Conservation (phyloP, 2,797 vertebrate genomes). For the Acanthurus lineatus region DNA sequence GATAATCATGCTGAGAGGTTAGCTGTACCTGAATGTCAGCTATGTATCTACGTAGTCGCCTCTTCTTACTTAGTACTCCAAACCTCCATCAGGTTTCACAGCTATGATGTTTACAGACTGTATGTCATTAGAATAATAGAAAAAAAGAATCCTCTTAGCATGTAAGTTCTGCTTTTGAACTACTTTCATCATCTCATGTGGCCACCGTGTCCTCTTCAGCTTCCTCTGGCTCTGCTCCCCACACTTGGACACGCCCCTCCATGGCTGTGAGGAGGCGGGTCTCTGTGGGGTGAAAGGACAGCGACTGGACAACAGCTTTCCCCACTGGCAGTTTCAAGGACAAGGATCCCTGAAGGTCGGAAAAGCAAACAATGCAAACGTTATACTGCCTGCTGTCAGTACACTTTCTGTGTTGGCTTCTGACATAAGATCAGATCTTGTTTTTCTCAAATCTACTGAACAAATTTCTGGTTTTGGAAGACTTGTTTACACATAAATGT, state of each 20-base stretch:
- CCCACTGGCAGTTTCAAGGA: constrained; percentile 87
- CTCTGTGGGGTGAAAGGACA: constrained; percentile 91
- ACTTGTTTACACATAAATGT: background rate
- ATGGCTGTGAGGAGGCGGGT: constrained; percentile 88
- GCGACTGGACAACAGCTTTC: constrained; percentile 89
- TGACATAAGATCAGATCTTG: background rate
- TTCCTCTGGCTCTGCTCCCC: constrained; percentile 87
- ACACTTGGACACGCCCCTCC: constrained; percentile 89
- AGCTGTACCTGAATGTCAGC: background rate
- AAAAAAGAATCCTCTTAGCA: background rate
- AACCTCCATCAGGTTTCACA: no score
- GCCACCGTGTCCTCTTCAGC: constrained; percentile 35
- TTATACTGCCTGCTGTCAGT: background rate
- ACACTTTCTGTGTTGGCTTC: background rate
- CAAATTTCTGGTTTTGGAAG: background rate
- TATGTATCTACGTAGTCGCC: background rate
- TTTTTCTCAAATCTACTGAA: background rate
- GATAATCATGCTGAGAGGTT: background rate
- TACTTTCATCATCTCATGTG: constrained; percentile 21
- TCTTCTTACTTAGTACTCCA: background rate
- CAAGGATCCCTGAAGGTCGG: constrained; percentile 86
- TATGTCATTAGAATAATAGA: background rate
- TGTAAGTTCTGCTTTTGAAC: no score
- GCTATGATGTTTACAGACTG: background rate
- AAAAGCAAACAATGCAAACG: background rate